Conservation (phyloP, 2,797 vertebrate species). For the Epinephelus coioides region DNA sequence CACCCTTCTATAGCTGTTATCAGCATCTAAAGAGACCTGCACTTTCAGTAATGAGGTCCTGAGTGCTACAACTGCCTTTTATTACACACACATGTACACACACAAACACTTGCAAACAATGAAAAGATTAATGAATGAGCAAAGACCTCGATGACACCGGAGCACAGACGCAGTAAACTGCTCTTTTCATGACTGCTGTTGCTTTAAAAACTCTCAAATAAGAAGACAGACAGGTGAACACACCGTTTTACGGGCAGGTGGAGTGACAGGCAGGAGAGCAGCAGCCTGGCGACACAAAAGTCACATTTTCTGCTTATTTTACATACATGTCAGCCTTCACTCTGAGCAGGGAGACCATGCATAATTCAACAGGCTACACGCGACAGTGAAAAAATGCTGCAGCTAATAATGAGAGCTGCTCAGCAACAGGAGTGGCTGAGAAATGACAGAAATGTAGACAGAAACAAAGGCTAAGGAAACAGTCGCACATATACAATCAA, state of each 20-base stretch:
- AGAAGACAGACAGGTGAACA: not conserved
- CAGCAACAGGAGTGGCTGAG: not conserved
- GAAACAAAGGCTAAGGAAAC: not conserved
- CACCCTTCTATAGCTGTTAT: constrained; percentile 14
- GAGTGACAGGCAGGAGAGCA: not conserved
- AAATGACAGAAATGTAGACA: not conserved
- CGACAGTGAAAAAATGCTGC: not conserved
- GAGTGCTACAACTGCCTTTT: constrained; percentile 43
- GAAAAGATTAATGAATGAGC: constrained; percentile 23
- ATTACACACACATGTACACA: constrained; percentile 6
- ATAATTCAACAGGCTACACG: constrained; percentile 14
- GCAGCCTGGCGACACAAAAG: not conserved
- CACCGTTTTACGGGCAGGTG: not conserved
- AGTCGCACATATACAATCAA: not conserved
- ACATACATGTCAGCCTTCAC: not conserved
- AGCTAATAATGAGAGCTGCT: constrained; percentile 10
- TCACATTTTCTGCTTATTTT: not conserved
- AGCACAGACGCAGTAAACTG: constrained; percentile 4
- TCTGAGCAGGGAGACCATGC: constrained; percentile 1
- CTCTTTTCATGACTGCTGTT: not conserved
- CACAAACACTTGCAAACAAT: constrained; percentile 17
- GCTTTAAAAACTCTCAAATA: not conserved
- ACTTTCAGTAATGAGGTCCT: constrained; percentile 59
- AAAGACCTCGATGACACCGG: constrained; percentile 5
- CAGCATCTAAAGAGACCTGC: constrained; percentile 40